These are phyloP conservation scores for Vanacampus margaritifer DNA, from an alignment of 2,113 vertebrate genomes.

Conservation along the genomic window DNA sequence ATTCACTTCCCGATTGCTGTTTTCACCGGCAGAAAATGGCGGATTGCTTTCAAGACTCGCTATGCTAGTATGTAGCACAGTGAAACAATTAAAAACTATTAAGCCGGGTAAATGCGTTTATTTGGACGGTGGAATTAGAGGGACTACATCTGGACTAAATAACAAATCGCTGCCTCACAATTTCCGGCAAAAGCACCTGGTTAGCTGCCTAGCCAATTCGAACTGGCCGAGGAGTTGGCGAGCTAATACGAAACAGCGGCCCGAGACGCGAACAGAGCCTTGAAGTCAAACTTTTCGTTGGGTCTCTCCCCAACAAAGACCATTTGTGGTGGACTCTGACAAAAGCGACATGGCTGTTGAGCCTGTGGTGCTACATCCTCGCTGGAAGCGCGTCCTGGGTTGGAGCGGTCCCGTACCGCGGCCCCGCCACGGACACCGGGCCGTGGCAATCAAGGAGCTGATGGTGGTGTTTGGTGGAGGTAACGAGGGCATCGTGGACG, in stretches of 20 bases:
- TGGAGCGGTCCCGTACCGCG: slow-evolving; percentile 89
- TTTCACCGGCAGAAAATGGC: slow-evolving; percentile 62
- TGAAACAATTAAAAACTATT: background rate
- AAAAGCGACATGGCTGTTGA: slow-evolving; percentile 55
- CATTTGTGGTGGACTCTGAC: slow-evolving; percentile 4
- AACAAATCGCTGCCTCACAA: too few species aligned
- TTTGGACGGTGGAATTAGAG: background rate
- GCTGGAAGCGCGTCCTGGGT: slow-evolving; percentile 88
- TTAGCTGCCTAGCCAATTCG: slow-evolving; percentile 8
- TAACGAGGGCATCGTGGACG: slow-evolving; percentile 89
- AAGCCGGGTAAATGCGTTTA: background rate
- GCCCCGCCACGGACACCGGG: slow-evolving; percentile 86
- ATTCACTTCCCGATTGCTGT: background rate
- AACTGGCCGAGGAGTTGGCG: slow-evolving; percentile 22
- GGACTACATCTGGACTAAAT: background rate
- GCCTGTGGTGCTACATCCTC: slow-evolving; percentile 79
- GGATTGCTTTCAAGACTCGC: slow-evolving; percentile 28
- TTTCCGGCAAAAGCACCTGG: background rate
- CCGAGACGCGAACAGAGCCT: background rate
- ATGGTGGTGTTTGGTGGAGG: slow-evolving; percentile 91
- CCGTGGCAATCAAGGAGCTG: slow-evolving; percentile 88
- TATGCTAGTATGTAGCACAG: slow-evolving; percentile 5
- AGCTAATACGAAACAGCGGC: slow-evolving; percentile 22
- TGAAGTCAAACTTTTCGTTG: slow-evolving; percentile 16
- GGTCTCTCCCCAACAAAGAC: slow-evolving; percentile 15